Base-by-base conservation (phyloP, 2,888 invertebrate species). In the Malthinus flaveolus region DNA sequence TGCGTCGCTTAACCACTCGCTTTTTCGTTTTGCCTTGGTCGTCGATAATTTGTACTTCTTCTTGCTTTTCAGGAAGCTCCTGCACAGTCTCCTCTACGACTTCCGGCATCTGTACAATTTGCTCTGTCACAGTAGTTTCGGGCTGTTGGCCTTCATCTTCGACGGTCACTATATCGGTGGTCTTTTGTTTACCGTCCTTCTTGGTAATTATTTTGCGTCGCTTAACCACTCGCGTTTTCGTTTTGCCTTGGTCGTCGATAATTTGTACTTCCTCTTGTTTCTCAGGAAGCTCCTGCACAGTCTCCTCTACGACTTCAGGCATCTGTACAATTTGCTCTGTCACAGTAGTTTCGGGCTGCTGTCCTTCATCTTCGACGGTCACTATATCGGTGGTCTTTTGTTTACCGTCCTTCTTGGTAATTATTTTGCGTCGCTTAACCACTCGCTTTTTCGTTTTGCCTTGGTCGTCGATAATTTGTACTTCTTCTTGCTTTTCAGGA, bases 321-420 rank as follows among this genome's bases (percentile, higher is more conserved):
- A 62, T 12, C 55, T 56, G 53, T 6, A 56, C 59, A 36, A 70
- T 66, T 47, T 71, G 61, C 49, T 70, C 68, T 3, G 66, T 64
- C 6, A 77, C 71, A 3, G 74, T 74, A 0, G 70, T 74, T 34
- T 74, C 67, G 3, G 77, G 76, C 35, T 65, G 61, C 56, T 73
- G 70, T 7, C 69, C 74, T 36, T 72, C 73, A 56, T 72, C 71
- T 37, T 73, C 70, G 0, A 75, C 68, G 1, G 73, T 79, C 53
- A 76, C 71, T 34, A 80, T 76, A 66, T 78, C 78, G 1, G 78
- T 78, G 15, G 75, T 71, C 68, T 79, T 75, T 57, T 73, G 66
- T 62, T 75, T 71, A 56, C 72, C 71, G 32, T 69, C 71, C 31
- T 64, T 62, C 33, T 66, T 69, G 15, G 6, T 1, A 1, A 67